Conservation (phyloP, 2,888 invertebrate genomes). For the Nephrotoma flavescens region DNA sequence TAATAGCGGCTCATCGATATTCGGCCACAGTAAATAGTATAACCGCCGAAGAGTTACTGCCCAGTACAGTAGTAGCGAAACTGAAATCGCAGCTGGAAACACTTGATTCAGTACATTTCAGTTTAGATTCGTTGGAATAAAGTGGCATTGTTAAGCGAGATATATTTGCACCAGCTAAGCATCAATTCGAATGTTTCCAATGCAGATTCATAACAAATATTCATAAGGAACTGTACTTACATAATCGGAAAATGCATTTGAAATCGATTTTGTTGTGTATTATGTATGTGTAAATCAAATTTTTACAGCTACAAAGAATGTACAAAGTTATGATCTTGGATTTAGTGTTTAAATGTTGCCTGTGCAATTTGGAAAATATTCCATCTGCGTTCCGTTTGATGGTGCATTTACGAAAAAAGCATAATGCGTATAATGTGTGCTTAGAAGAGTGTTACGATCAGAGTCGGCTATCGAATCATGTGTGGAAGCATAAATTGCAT, state of each 20-base stretch:
- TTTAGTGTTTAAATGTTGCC: slow-evolving; percentile 64
- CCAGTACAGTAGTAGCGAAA: slow-evolving; percentile 52
- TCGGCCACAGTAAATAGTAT: slow-evolving; percentile 65
- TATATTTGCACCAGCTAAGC: slow-evolving; percentile 42
- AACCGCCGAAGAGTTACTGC: slow-evolving; percentile 56
- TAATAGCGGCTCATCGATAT: slow-evolving; percentile 66
- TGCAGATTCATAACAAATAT: slow-evolving; percentile 62
- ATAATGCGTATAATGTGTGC: slow-evolving; percentile 78
- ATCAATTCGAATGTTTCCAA: slow-evolving; percentile 73
- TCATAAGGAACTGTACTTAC: slow-evolving; percentile 74
- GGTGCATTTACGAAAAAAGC: slow-evolving; percentile 73
- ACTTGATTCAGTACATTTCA: slow-evolving; percentile 51
- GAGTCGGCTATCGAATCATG: slow-evolving; percentile 61
- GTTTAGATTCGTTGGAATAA: slow-evolving; percentile 50
- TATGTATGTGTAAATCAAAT: slow-evolving; percentile 76
- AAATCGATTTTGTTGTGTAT: slow-evolving; percentile 68
- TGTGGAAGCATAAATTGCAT: slow-evolving; percentile 81
- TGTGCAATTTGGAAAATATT: slow-evolving; percentile 59
- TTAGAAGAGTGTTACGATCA: slow-evolving; percentile 69
- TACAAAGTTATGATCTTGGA: slow-evolving; percentile 33
- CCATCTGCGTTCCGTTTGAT: slow-evolving; percentile 79
- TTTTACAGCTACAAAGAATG: slow-evolving; percentile 71
- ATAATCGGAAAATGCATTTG: slow-evolving; percentile 75
- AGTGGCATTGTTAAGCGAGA: slow-evolving; percentile 36
- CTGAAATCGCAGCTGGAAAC: slow-evolving; percentile 46